A percentile compares a stretch with the other conserved stretches of the same genome.
phyloP scores from a whole-genome alignment of 1,140 invertebrate species.

The Trichomalopsis sarcophagae region DNA sequence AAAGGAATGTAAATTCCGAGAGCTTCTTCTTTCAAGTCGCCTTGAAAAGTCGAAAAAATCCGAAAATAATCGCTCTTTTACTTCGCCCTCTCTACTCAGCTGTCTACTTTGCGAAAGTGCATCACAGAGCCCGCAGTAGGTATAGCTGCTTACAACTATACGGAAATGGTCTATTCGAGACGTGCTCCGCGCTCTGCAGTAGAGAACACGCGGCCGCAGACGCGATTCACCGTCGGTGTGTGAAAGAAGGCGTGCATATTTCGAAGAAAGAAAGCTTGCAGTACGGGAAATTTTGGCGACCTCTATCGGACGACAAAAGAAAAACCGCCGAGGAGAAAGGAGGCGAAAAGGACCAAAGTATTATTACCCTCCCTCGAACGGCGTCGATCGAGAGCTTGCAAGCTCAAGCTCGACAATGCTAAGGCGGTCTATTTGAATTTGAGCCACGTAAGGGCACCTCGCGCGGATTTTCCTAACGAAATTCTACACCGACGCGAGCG shows the following conservation, averaged over 20 bases:
- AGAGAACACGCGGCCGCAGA: background rate
- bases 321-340: background rate
- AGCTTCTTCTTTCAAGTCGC: too few species aligned
- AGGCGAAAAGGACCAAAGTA: background rate
- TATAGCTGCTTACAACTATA: background rate
- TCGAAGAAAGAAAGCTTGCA: background rate
- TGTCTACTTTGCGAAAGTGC: background rate
- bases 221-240: background rate
- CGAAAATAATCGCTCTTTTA: background rate
- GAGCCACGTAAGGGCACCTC: slow-evolving; percentile 25
- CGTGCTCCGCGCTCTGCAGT: background rate
- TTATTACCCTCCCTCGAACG: slow-evolving; percentile 24
- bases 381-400: slow-evolving; percentile 34
- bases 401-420: too few species aligned
- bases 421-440: slow-evolving; percentile 34
- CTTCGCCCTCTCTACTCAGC: background rate
- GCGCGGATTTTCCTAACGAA: slow-evolving; percentile 29
- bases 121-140: background rate
- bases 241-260: background rate
- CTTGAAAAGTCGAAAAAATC: background rate
- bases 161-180: background rate
- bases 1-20: too few species aligned
- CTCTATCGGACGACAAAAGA: slow-evolving; percentile 7
- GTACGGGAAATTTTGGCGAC: background rate
- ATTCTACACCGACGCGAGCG: background rate